These are phyloP conservation scores for Drosophila cognata DNA, from an alignment of 2,888 invertebrate genomes.

Conservation along the genomic window DNA sequence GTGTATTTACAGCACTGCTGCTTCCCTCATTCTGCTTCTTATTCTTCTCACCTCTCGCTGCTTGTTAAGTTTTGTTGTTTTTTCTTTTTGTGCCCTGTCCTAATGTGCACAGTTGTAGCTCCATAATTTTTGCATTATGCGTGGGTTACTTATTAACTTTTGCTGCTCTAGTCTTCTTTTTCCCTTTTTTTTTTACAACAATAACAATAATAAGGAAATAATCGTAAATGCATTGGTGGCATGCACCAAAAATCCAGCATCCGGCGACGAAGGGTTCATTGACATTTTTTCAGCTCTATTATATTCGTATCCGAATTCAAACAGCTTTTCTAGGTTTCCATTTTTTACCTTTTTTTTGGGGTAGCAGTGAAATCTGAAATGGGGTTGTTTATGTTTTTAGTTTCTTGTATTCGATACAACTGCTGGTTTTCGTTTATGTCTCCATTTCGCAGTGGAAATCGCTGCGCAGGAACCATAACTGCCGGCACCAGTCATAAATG, in stretches of 20 bases:
- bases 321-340: slow-evolving; percentile 16
- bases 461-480: slow-evolving; percentile 53
- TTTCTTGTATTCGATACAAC: slow-evolving; percentile 21
- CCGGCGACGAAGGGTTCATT: slow-evolving; percentile 45
- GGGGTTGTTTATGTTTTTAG: slow-evolving; percentile 42
- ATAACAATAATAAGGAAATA: slow-evolving; percentile 26
- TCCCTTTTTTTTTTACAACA: slow-evolving; percentile 5
- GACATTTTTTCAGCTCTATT: slow-evolving; percentile 37
- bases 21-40: not conserved
- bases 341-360: slow-evolving; percentile 57
- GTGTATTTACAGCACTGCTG: slow-evolving; percentile 5
- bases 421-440: slow-evolving; percentile 36
- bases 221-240: slow-evolving; percentile 38
- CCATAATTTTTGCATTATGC: slow-evolving; percentile 44
- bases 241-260: slow-evolving; percentile 16
- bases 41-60: slow-evolving; percentile 5
- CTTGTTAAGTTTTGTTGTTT: slow-evolving; percentile 19
- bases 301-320: slow-evolving; percentile 30
- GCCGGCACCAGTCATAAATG: slow-evolving; percentile 32
- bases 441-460: slow-evolving; percentile 50
- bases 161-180: slow-evolving; percentile 4
- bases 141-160: slow-evolving; percentile 51
- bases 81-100: slow-evolving; percentile 5
- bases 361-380: slow-evolving; percentile 41
- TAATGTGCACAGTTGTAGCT: slow-evolving; percentile 39